phyloP scores from a whole-genome alignment of 2,797 vertebrate species.

The Urophycis tenuis region DNA sequence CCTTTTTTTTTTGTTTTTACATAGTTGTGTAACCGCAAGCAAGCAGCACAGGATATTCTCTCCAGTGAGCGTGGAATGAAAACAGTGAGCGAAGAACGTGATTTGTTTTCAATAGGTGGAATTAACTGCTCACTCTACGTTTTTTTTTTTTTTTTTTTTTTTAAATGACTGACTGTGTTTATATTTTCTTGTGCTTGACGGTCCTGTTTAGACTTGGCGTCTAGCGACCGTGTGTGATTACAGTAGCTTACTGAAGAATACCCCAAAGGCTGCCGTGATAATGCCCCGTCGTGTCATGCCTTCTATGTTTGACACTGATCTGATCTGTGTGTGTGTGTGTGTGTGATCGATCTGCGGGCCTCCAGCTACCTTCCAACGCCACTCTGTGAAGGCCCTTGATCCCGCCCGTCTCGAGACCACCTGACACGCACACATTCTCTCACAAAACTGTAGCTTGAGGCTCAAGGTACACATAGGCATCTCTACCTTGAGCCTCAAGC shows the following conservation, averaged over 20 bases:
- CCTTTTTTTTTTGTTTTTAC: not conserved
- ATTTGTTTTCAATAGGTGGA: not conserved
- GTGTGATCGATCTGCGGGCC: no score
- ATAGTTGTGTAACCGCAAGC: not conserved
- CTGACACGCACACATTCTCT: not conserved
- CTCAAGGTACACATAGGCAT: no score
- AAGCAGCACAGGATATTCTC: not conserved
- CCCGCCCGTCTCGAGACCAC: no score
- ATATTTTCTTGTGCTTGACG: not conserved
- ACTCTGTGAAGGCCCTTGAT: no score
- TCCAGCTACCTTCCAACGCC: no score
- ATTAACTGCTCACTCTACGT: not conserved
- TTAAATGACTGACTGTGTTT: not conserved
- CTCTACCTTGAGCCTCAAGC: not conserved
- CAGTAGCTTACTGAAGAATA: not conserved
- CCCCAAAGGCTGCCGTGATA: not conserved
- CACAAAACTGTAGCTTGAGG: not conserved
- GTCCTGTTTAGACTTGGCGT: conserved; percentile 1
- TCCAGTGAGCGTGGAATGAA: not conserved
- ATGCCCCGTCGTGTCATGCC: no score
- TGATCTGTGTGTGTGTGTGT: no score
- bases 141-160: no score
- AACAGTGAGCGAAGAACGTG: not conserved
- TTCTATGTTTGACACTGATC: no score
- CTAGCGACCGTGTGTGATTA: not conserved